A percentile compares a stretch with the other conserved stretches of the same genome.
phyloP scores from a whole-genome alignment of 2,888 invertebrate genomes.

The Chrysopilus asiliformis region DNA sequence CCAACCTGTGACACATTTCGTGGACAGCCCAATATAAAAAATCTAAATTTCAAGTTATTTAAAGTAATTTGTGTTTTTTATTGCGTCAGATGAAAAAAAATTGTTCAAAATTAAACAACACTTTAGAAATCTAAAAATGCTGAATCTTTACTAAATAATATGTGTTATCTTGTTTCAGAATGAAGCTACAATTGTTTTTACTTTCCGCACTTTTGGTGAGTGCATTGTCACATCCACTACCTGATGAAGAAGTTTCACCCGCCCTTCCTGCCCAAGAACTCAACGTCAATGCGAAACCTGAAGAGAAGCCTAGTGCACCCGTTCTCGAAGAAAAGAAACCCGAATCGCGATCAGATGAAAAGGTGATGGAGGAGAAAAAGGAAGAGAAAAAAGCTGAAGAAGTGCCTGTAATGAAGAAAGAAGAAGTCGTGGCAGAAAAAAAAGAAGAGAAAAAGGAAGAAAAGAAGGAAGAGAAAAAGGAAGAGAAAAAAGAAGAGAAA shows the following conservation, averaged over 20 bases:
- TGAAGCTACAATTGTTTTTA: conserved; percentile 30
- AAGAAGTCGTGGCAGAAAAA: conserved; percentile 7
- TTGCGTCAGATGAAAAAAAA: too few relatives aligned
- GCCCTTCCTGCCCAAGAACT: conserved; percentile 18
- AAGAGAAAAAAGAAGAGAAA: conserved; percentile 22
- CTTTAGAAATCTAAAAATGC: too few relatives aligned
- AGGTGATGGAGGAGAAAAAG: conserved; percentile 9
- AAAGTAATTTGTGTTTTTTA: too few relatives aligned
- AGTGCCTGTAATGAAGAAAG: conserved; percentile 15
- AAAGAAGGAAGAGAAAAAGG: conserved; percentile 16
- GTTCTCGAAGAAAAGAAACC: conserved; percentile 18
- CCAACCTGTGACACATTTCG: too few relatives aligned
- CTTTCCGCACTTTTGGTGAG: conserved; percentile 24
- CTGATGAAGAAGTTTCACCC: conserved; percentile 28
- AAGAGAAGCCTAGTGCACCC: conserved; percentile 16
- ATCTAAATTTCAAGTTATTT: too few relatives aligned
- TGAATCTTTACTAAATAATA: not conserved
- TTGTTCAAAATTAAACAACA: too few relatives aligned
- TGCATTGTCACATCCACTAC: conserved; percentile 26
- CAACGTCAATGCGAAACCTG: conserved; percentile 17
- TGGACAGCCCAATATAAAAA: too few relatives aligned
- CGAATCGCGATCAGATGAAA: conserved; percentile 10
- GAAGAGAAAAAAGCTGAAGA: conserved; percentile 5
- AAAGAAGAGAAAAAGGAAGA: conserved; percentile 19
- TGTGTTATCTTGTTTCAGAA: conserved; percentile 19